These are phyloP conservation scores for Leiothrix lutea DNA, from an alignment of 2,113 vertebrate genomes.

Conservation along the genomic window DNA sequence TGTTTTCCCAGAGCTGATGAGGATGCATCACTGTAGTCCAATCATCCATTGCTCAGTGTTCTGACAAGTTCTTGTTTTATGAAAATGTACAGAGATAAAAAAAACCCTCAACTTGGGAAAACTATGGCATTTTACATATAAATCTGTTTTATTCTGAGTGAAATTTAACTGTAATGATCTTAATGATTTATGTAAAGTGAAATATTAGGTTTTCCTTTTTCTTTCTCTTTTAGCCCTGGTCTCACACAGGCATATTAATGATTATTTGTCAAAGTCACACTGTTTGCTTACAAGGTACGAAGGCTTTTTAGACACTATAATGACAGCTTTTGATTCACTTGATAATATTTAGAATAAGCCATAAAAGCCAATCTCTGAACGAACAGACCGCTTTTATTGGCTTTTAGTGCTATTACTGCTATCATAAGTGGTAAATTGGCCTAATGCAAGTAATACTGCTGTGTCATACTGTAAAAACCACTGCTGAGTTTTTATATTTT, in stretches of 20 bases:
- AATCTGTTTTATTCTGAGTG: slow-evolving; percentile 67
- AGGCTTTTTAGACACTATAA: slow-evolving; percentile 79
- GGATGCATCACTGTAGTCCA: neutral
- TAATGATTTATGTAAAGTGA: slow-evolving; percentile 72
- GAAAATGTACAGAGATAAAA: neutral
- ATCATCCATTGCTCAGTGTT: neutral
- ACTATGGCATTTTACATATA: slow-evolving; percentile 52
- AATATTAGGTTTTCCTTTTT: slow-evolving; percentile 68
- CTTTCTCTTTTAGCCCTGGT: slow-evolving; percentile 34
- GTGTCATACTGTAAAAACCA: slow-evolving; percentile 71
- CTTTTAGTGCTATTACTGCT: slow-evolving; percentile 81
- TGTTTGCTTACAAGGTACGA: slow-evolving; percentile 81
- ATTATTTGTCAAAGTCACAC: slow-evolving; percentile 82
- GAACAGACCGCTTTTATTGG: slow-evolving; percentile 77
- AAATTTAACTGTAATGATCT: slow-evolving; percentile 69
- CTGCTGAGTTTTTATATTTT: slow-evolving; percentile 65
- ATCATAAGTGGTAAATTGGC: slow-evolving; percentile 81
- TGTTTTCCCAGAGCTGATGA: neutral
- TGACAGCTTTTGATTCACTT: slow-evolving; percentile 79
- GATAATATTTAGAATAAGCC: slow-evolving; percentile 81
- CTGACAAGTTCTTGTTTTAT: neutral
- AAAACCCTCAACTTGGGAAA: neutral
- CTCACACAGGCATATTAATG: slow-evolving; percentile 72
- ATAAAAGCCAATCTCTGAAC: slow-evolving; percentile 78
- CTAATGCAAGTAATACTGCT: slow-evolving; percentile 78